A percentile compares a stretch with the other conserved stretches of the same genome.
These are phyloP conservation scores for Oophaga pumilio DNA, from an alignment of 2,113 vertebrate genomes.

Conservation along the genomic window DNA sequence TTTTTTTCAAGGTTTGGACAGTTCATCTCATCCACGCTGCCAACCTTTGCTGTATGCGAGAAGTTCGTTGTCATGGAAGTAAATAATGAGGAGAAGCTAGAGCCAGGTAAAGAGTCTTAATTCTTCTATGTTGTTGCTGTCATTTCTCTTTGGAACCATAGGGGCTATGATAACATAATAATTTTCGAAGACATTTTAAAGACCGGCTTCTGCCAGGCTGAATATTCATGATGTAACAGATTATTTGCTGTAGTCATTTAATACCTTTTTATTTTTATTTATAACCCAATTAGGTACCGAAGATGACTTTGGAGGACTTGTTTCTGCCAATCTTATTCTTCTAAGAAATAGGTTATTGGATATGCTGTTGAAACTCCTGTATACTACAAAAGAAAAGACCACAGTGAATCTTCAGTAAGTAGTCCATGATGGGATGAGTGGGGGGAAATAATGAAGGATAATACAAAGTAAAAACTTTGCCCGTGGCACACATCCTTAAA, in stretches of 20 bases:
- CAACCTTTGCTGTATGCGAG: slow-evolving; percentile 95
- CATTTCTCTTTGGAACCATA: background rate
- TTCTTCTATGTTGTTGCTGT: background rate
- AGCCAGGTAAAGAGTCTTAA: slow-evolving; percentile 76
- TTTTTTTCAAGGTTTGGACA: slow-evolving; percentile 85
- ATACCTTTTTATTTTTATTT: background rate
- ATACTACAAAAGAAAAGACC: slow-evolving; percentile 92
- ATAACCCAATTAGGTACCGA: slow-evolving; percentile 76
- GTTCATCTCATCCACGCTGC: slow-evolving; percentile 95
- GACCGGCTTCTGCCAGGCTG: background rate
- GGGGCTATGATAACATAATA: background rate
- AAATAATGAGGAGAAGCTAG: slow-evolving; percentile 91
- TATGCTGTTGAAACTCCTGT: slow-evolving; percentile 89
- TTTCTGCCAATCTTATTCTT: slow-evolving; percentile 92
- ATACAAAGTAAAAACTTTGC: background rate
- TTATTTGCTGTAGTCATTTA: background rate
- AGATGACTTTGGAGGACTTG: slow-evolving; percentile 91
- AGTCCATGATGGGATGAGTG: background rate
- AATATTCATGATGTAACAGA: background rate
- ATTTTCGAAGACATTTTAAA: background rate
- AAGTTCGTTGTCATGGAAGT: slow-evolving; percentile 99
- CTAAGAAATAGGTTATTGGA: slow-evolving; percentile 92
- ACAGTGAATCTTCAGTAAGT: slow-evolving; percentile 91
- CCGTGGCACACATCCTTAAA: background rate
- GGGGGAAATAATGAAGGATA: background rate